Evolutionary conservation across 2,888 invertebrate genomes (phyloP), one percentile per base, ranked within the genome.

Genomic region (Alentia gelatinosa): DNA sequence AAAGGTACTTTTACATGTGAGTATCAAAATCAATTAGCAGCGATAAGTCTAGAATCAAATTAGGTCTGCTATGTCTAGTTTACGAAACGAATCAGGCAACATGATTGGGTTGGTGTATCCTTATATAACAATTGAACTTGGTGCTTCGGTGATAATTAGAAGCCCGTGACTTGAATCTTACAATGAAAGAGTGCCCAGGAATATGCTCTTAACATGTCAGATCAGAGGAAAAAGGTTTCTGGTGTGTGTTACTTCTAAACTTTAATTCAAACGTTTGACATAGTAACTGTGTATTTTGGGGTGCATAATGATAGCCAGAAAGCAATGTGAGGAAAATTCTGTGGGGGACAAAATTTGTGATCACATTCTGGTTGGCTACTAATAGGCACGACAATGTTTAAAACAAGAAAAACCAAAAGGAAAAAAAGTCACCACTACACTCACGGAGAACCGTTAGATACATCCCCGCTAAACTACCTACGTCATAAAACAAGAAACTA

Each of bases 271-370:
- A 68, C n/a, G 26, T 30, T 68, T 30, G 23, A 68, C 26, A 68
- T 30, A 68, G 9, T 68, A 12, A 68, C 3, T 68, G 68, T 68
- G 56, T 56, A 30, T 26, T 68, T 30, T n/a, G n/a, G 7, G 68
- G 68, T 68, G 68, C 68, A 68, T 68, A 68, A 26, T 30, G 30
- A 30, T 68, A 68, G 30, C 68, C 68, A 68, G 26, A 30, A 68
- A 68, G 68, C 33, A 68, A 30, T 30, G 68, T 68, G 68, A 30
- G 12, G 68, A 68, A 68, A 68, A 68, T 68, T 68, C 68, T 68
- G 68, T 68, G 33, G 68, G n/a, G 68, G 68, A 68, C 68, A 68
- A 68, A 68, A 68, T 68, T 30, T 68, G 68, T 68, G 68, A 68
- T 68, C 33, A 68, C 68, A 68, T 68, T 68, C 68, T 68, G 68